A percentile compares a stretch with the other conserved stretches of the same genome.
Evolutionary conservation across 2,888 invertebrate species (phyloP).

Genomic region (Elgonia sp.): DNA sequence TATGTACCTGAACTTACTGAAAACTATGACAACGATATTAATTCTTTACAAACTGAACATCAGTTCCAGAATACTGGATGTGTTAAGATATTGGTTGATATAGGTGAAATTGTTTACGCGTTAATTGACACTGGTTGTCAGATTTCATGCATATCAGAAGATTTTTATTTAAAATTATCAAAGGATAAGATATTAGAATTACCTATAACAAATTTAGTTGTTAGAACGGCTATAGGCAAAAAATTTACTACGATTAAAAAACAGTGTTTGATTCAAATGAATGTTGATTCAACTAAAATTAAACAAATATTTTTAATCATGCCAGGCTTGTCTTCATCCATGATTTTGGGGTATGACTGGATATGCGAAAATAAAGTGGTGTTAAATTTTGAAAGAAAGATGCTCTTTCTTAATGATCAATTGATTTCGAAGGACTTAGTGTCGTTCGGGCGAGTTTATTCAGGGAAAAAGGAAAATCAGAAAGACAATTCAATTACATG

Average conservation of each 20-base stretch:
- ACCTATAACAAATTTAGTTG: constrained; percentile 43
- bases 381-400: constrained; percentile 1
- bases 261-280: constrained; percentile 61
- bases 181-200: constrained; percentile 30
- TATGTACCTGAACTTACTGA: too few species aligned
- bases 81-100: too few species aligned
- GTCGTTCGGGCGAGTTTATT: constrained; percentile 15
- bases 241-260: constrained; percentile 32
- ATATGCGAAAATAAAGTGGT: constrained; percentile 11
- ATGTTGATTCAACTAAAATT: constrained; percentile 22
- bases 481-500: not conserved
- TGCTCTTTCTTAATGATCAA: not conserved
- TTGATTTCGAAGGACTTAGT: not conserved
- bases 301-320: constrained; percentile 59
- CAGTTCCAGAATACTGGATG: too few species aligned
- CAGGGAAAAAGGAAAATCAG: not conserved
- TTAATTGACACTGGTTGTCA: too few species aligned
- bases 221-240: constrained; percentile 59
- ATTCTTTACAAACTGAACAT: too few species aligned
- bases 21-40: too few species aligned
- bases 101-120: too few species aligned
- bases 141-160: constrained; percentile 56
- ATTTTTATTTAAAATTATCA: constrained; percentile 44
- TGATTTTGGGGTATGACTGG: constrained; percentile 73
- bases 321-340: constrained; percentile 56